A percentile compares a stretch with the other conserved stretches of the same genome.
phyloP scores from a whole-genome alignment of 2,113 vertebrate species.

The Sylvilagus bachmani region DNA sequence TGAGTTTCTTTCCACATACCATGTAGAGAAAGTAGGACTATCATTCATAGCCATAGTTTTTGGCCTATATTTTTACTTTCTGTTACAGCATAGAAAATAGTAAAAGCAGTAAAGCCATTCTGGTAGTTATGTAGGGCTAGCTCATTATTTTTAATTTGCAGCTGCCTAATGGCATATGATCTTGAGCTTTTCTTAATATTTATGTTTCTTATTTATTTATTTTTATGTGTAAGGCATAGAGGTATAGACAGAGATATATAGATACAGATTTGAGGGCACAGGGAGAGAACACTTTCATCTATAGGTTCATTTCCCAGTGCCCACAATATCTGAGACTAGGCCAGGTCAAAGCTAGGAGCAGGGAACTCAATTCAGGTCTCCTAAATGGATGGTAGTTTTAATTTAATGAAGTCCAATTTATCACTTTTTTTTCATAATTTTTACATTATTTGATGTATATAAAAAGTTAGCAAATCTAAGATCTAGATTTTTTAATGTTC shows the following conservation, averaged over 20 bases:
- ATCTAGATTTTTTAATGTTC: neutral
- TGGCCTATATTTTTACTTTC: neutral
- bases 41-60: neutral
- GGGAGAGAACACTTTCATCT: too few relatives aligned
- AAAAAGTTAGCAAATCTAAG: neutral
- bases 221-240: too few relatives aligned
- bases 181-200: neutral
- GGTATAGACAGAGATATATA: too few relatives aligned
- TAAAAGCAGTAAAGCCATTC: neutral
- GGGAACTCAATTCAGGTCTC: too few relatives aligned
- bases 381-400: neutral
- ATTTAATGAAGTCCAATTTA: slow-evolving; percentile 6
- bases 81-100: neutral
- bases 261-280: too few relatives aligned
- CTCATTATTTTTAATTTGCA: slow-evolving; percentile 6
- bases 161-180: neutral
- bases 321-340: too few relatives aligned
- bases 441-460: neutral
- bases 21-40: neutral
- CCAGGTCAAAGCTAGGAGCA: too few relatives aligned
- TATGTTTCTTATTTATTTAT: too few relatives aligned
- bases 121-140: neutral
- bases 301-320: too few relatives aligned
- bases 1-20: neutral
- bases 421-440: neutral